Base-by-base conservation (phyloP, 2,797 vertebrate species). In the Peromyscus attwateri region DNA sequence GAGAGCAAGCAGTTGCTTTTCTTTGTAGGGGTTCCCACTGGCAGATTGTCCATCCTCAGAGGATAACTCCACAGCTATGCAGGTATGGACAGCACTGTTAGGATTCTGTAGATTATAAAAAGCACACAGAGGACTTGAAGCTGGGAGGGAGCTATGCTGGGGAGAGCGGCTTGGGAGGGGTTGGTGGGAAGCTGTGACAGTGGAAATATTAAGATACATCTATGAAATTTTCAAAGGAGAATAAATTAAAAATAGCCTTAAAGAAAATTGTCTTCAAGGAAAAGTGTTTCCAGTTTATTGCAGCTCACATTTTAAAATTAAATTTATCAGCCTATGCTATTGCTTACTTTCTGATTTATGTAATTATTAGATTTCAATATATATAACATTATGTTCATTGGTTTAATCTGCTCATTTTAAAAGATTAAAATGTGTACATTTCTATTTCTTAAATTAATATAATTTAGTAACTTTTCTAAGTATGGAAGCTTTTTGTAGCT, bases 351-450 rank as follows among this genome's bases (percentile, higher is more conserved):
- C 64, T 70, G 64, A 85, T 57, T 94, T n/a, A 90, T 87, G 19
- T 66, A 73, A 43, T 88, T 71, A 77, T 46, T 89, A 70, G 82
- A 34, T 60, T 79, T 87, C 83, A 87, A 68, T 68, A 76, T 25
- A 90, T 77, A 49, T 81, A 66, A 71, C 3, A 70, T 70, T 96
- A 46, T 34, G 89, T 66, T 71, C 85, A 66, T 83, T 81, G 80
- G 52, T 95, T 95, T 90, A 82, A 9, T 91, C 81, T 82, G 19
- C 23, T n/a, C 29, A 68, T 85, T 49, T 91, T 43, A 96, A 94
- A 80, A 71, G 77, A 87, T 83, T 57, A 66, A 68, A 96, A 95
- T 70, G 23, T 64, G 2, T 70, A 93, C 57, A 46, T 80, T 21
- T 37, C 0, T 68, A 77, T 94, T 71, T 83, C 64, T 71, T 73